phyloP scores from a whole-genome alignment of 37 sponge, comb jelly and placozoan species.

The Oopsacas minuta region DNA sequence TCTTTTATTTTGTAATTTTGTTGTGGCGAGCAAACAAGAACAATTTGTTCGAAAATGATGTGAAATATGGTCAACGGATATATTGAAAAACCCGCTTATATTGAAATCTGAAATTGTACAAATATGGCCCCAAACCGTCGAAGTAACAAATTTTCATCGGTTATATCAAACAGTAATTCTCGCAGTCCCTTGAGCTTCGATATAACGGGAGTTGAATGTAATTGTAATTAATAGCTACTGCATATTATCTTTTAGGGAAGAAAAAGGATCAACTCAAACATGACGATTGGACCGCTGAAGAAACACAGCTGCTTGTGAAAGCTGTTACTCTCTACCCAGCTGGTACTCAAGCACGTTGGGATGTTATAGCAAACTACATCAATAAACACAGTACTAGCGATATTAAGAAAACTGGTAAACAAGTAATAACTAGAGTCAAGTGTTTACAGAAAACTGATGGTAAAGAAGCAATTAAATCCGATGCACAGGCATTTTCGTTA shows the following conservation, averaged over 20 bases:
- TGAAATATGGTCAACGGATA: too few species aligned
- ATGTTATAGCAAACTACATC: conserved; percentile 61
- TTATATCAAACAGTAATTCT: too few species aligned
- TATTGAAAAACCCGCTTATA: too few species aligned
- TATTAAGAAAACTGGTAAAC: conserved; percentile 29
- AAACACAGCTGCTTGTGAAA: conserved; percentile 72
- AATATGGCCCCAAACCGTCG: too few species aligned
- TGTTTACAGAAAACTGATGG: neutral
- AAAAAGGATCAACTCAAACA: neutral
- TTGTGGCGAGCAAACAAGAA: too few species aligned
- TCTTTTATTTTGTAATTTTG: too few species aligned
- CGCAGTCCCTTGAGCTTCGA: too few species aligned
- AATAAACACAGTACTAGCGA: conserved; percentile 45
- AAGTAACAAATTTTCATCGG: too few species aligned
- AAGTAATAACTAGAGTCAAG: conserved; percentile 36
- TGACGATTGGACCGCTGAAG: conserved; percentile 48
- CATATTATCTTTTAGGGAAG: neutral
- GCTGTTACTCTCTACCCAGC: conserved; percentile 82
- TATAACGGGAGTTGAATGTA: too few species aligned
- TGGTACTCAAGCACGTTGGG: conserved; percentile 78
- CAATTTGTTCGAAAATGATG: too few species aligned
- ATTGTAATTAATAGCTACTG: too few species aligned
- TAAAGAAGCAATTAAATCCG: neutral
- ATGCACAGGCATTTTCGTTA: neutral
- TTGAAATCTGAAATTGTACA: too few species aligned